Evolutionary conservation across 2,113 vertebrate genomes (phyloP).

Genomic region (mouse (Mus musculus)): DNA sequence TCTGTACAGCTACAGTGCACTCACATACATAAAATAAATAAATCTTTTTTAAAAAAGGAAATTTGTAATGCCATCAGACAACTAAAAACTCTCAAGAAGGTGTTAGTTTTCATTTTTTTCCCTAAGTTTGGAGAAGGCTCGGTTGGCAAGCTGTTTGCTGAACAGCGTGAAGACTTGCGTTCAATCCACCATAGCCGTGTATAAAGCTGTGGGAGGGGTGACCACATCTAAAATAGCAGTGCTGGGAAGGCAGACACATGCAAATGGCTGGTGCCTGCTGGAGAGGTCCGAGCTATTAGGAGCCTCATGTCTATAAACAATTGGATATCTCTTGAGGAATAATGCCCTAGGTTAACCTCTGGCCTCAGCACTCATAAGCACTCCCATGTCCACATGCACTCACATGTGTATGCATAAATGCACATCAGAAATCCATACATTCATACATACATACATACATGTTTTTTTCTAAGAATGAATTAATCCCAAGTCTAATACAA

Average conservation of each 20-base stretch:
- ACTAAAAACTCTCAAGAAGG: constrained; percentile 23
- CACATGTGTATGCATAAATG: not conserved
- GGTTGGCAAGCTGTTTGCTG: not conserved
- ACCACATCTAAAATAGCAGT: not conserved
- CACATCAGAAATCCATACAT: not conserved
- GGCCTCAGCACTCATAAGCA: not conserved
- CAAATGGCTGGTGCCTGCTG: too few species aligned
- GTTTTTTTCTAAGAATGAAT: not conserved
- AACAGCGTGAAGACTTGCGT: not conserved
- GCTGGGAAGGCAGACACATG: not conserved
- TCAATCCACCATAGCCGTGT: too few species aligned
- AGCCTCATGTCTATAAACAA: not conserved
- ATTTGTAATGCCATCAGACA: constrained; percentile 12
- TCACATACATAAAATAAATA: too few species aligned
- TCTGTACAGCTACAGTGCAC: too few species aligned
- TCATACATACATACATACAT: not conserved
- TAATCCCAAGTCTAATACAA: constrained; percentile 22
- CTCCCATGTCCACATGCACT: not conserved
- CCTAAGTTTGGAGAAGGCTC: not conserved
- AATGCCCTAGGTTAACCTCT: not conserved
- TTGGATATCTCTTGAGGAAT: not conserved
- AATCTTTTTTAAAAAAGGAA: not conserved
- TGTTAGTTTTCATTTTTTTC: not conserved
- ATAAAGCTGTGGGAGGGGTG: too few species aligned
- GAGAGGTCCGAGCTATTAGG: not conserved